Conservation (phyloP, 2,888 invertebrate genomes). For the Ceramica pisi region DNA sequence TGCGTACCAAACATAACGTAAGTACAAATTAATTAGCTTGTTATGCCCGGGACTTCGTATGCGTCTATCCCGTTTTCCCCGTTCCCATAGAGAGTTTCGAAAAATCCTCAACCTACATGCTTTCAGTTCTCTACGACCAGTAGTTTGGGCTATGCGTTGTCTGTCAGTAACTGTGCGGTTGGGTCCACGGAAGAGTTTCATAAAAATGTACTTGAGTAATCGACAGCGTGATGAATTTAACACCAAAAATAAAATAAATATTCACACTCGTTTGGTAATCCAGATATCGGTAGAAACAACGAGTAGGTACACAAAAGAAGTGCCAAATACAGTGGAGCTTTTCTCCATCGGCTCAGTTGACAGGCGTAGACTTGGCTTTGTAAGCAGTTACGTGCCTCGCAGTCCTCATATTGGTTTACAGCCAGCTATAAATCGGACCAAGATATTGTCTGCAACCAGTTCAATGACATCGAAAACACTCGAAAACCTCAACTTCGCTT, state of each 20-base stretch:
- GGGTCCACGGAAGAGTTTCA: too few relatives aligned
- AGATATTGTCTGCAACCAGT: slow-evolving; percentile 46
- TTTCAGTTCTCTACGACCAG: too few relatives aligned
- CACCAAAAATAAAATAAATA: slow-evolving; percentile 61
- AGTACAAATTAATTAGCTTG: too few relatives aligned
- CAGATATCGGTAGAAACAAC: slow-evolving; percentile 71
- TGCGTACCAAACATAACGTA: background rate
- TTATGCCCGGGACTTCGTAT: too few relatives aligned
- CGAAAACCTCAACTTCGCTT: slow-evolving; percentile 18
- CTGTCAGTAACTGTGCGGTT: too few relatives aligned
- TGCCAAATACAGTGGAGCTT: slow-evolving; percentile 78
- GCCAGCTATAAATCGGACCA: slow-evolving; percentile 60
- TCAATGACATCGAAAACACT: slow-evolving; percentile 36
- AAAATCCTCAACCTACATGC: too few relatives aligned
- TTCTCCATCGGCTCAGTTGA: slow-evolving; percentile 75
- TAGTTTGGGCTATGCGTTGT: too few relatives aligned
- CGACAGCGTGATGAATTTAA: slow-evolving; percentile 24
- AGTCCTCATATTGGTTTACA: slow-evolving; percentile 70
- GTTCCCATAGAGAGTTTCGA: too few relatives aligned
- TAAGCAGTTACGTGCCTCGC: slow-evolving; percentile 78
- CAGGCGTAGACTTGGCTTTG: slow-evolving; percentile 81
- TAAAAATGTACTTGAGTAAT: background rate
- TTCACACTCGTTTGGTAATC: slow-evolving; percentile 68
- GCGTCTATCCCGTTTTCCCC: too few relatives aligned
- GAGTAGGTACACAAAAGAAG: slow-evolving; percentile 76